Evolutionary conservation across 2,113 vertebrate genomes (phyloP), one percentile per base, ranked within the genome.

Genomic region (Urocynchramus pylzowi): DNA sequence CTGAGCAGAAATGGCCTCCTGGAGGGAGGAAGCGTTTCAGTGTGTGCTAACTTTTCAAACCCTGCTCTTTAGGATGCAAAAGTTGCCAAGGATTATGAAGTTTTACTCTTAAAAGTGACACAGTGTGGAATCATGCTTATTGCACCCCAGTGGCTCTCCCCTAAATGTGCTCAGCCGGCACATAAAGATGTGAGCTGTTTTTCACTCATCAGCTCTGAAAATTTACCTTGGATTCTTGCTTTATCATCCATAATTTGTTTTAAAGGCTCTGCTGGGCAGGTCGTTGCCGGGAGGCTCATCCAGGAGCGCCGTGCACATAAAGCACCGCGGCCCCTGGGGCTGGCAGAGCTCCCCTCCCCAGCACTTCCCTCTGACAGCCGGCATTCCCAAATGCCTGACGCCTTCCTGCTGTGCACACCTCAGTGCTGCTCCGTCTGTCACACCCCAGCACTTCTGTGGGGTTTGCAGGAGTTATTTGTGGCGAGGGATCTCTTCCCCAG

Each of bases 161-260:
- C 61, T 82, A 75, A 81, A 84, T 61, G 84, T 73, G 84, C 77
- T 93, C 87, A 92, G 84, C 47, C 8, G 2, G 78, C 79, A 26
- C 47, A 74, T 92, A 91, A 95, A 84, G 87, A 74, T 13, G 64
- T 41, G 87, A 89, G 78, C 61, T 91, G 69, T 87, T 95, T 94
- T 78, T 84, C 69, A 92, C 84, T 90, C 77, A 75, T 75, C 86
- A 71, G 73, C 60, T 86, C 80, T 7, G 11, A 87, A 92, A 95
- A 94, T 92, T 89, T 89, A 79, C 93, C 87, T 92, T 87, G 86
- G 65, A 63, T 89, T 95, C 84, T 50, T 84, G 93, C 87, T 87
- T 91, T 92, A 88, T 76, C 91, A 92, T 64, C 84, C 21, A 2
- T 78, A 84, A 78, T 87, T 61, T 87, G 53, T 54, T 93, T 84